These are phyloP conservation scores for Odobenus rosmarus DNA, from an alignment of 2,113 vertebrate genomes.

Conservation along the genomic window DNA sequence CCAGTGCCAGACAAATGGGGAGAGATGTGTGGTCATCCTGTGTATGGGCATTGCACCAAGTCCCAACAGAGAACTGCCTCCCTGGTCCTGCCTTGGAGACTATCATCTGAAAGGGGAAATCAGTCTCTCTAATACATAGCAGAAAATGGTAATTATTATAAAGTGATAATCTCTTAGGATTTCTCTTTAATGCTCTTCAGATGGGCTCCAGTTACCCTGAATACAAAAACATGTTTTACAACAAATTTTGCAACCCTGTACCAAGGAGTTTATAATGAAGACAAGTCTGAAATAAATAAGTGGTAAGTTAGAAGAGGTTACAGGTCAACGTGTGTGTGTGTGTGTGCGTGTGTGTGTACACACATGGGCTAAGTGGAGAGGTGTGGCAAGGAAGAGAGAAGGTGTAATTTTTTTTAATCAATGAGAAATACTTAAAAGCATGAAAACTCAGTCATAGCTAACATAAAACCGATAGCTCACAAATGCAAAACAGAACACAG, in stretches of 20 bases:
- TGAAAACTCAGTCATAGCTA: background rate
- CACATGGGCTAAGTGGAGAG: background rate
- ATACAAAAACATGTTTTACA: background rate
- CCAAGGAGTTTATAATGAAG: background rate
- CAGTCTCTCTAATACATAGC: background rate
- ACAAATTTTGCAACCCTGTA: background rate
- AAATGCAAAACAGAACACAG: background rate
- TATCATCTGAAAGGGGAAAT: background rate
- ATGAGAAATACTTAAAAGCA: background rate
- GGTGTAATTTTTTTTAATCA: background rate
- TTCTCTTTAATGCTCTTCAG: background rate
- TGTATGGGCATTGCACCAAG: background rate
- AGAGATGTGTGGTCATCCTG: background rate
- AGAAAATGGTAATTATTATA: background rate
- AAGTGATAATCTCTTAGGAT: background rate
- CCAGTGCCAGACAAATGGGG: background rate
- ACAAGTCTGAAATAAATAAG: background rate
- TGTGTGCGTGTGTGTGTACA: rapidly evolving
- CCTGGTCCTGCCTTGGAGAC: background rate
- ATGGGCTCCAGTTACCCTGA: background rate
- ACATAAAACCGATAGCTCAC: background rate
- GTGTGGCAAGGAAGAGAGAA: background rate
- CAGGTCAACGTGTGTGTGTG: rapidly evolving
- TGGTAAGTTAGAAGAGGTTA: background rate
- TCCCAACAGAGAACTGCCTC: background rate